Percentiles rank a stretch among this genome's conserved stretches.
phyloP scores from a whole-genome alignment of 2,113 vertebrate genomes.

The Cyanoliseus patagonus region DNA sequence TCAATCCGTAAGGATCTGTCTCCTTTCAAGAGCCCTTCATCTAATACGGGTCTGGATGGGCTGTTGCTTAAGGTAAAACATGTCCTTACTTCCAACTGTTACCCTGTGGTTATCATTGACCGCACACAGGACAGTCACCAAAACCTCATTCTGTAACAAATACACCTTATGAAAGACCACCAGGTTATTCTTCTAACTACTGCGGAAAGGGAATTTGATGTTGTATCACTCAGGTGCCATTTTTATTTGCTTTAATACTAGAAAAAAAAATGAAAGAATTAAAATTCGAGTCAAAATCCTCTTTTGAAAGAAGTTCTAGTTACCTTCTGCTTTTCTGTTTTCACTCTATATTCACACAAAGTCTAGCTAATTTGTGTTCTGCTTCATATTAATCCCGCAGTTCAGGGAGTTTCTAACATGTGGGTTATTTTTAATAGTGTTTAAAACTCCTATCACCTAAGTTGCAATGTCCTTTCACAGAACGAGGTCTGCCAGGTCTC shows the following conservation, averaged over 20 bases:
- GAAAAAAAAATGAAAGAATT: not conserved
- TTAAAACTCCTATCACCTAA: not conserved
- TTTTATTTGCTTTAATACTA: not conserved
- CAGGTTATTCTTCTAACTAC: not conserved
- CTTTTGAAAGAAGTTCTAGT: not conserved
- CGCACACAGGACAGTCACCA: not conserved
- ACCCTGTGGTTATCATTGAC: not conserved
- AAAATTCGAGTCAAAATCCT: not conserved
- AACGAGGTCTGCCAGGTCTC: not conserved
- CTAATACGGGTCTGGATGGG: not conserved
- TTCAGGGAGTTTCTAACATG: not conserved
- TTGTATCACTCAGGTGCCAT: not conserved
- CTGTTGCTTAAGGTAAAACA: not conserved
- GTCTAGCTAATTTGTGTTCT: not conserved
- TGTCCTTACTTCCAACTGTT: not conserved
- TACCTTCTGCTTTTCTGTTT: not conserved
- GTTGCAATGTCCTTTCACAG: accelerated
- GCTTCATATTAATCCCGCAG: not conserved
- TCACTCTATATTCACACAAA: not conserved
- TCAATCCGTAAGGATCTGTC: not conserved
- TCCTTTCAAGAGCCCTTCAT: not conserved
- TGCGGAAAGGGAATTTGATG: not conserved
- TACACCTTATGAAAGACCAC: not conserved
- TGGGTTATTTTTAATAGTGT: not conserved
- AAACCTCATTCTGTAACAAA: not conserved